Base-by-base conservation (phyloP, 37 sponge, comb jelly and placozoan genomes). In the Tethya wilhelma region DNA sequence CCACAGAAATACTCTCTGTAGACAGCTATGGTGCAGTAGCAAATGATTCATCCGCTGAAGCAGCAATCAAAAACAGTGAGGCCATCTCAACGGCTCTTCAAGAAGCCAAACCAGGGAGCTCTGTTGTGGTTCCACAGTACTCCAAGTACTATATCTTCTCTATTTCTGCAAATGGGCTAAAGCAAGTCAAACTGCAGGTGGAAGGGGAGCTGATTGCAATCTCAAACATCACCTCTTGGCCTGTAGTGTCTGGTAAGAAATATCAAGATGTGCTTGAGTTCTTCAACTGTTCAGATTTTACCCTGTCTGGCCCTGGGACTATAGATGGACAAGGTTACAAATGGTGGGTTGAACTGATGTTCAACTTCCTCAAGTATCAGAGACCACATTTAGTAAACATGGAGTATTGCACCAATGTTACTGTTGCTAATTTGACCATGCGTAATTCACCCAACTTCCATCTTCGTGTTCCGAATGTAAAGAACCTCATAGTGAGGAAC, bases 281-380 rank as follows among this genome's bases (percentile, higher is more conserved):
- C 33, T 25, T 56, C 28, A 56, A 80, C 26, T 68, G 70, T 37
- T 4, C 23, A 37, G 80, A 32, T n/a, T 56, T 80, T 7, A 67
- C 68, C 8, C 41, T 80, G 33, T 41, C 71, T 1, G 80, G 80
- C 49, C 12, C 3, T 39, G 80, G 80, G 37, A 49, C 42, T 1
- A 68, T 80, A 5, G 68, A 67, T 49, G 80, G 80, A 3, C 80
- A 80, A 32, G 80, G 80, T 6, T 80, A 80, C 42, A 37, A 80
- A 20, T 80, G 80, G 80, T 80, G 80, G 80, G 58, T 71, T 4
- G 26, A 71, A 4, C 34, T 36, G 23, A 8, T 56, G 39, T 75
- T 56, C 31, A 59, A 56, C 31, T 59, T 75, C 38, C 23, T 75
- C 37, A 9, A 49, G 53, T 20, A 78, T 53, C 25, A 44, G 29